Base-by-base conservation (phyloP, 2,113 vertebrate genomes). In the Chionomys nivalis region DNA sequence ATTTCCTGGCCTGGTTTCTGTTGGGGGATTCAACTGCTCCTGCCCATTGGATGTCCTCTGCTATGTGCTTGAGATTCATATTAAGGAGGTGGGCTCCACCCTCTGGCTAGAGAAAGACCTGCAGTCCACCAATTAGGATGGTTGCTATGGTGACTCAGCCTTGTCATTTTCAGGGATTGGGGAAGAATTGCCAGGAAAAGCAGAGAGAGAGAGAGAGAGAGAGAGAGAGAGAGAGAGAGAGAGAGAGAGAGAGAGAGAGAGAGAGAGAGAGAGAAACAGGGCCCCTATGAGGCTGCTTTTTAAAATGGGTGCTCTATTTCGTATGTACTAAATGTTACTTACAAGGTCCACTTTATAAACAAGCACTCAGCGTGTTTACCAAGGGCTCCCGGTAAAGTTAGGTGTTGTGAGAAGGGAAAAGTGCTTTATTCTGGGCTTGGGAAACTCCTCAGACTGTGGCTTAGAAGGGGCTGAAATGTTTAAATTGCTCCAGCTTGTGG, bases 61-160 rank as follows among this genome's bases (percentile, higher is more conserved):
- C 47, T n/a, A 7, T 75, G 52, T 6, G 21, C 1, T 5, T 3
- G 23, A 28, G 42, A 8, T 26, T 49, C 94, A 0, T 78, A 3
- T 31, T 8, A 55, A 83, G 94, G 95, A 70, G 76, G 17, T 58
- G 95, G 77, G 97, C 97, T 86, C 97, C 97, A 86, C 94, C 95
- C 87, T 96, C 96, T 88, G 97, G 97, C 86, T 49, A 87, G 90
- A 96, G 96, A 88, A 17, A 33, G 92, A 93, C 92, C 97, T 97
- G 97, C 97, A 97, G 95, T 1, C 93, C 83, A 16, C 93, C 95
- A 90, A 77, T 86, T 87, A 86, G 96, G 68, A 55, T 68, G 36
- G 97, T 98, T 98, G 97, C 97, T 96, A 98, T 98, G 96, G 97
- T 82, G 95, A 98, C 90, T 55, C 63, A 26, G 92, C 28, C 94